Conservation (phyloP, 2,113 vertebrate species). For the Eira barbara region DNA sequence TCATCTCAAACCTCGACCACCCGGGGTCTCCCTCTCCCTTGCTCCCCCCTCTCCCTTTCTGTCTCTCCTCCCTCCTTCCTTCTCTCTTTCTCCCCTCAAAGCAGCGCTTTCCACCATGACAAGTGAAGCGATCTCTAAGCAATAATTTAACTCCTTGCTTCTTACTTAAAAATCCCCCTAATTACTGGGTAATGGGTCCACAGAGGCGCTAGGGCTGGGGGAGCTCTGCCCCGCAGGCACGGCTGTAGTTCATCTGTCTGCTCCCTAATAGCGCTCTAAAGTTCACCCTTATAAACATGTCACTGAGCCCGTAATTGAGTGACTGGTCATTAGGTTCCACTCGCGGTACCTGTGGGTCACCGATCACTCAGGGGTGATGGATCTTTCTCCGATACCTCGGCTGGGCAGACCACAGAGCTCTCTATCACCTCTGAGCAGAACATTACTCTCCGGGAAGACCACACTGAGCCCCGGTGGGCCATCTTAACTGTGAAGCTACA, state of each 20-base stretch:
- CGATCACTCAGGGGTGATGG: constrained; percentile 94
- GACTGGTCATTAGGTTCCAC: constrained; percentile 92
- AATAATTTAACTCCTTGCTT: constrained; percentile 98
- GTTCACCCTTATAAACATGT: constrained; percentile 99
- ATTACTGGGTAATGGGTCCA: constrained; percentile 96
- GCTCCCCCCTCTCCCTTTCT: background rate
- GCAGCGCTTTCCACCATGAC: constrained; percentile 85
- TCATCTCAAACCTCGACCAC: background rate
- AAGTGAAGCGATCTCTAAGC: constrained; percentile 92
- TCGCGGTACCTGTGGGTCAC: constrained; percentile 91
- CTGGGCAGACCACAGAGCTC: constrained; percentile 76
- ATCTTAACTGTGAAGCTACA: background rate
- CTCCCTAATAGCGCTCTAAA: constrained; percentile 94
- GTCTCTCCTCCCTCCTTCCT: constrained; percentile 35
- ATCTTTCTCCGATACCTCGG: constrained; percentile 91
- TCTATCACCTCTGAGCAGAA: constrained; percentile 67
- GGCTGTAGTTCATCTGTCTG: constrained; percentile 87
- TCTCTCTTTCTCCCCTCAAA: constrained; percentile 71
- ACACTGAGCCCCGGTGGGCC: background rate
- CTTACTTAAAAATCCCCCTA: constrained; percentile 93
- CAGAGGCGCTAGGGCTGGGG: constrained; percentile 88
- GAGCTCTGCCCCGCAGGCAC: constrained; percentile 88
- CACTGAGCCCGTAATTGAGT: constrained; percentile 93
- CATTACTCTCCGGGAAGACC: constrained; percentile 25
- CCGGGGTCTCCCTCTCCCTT: background rate